Conservation (phyloP, 2,888 invertebrate genomes). For the Habrosyne pyritoides region DNA sequence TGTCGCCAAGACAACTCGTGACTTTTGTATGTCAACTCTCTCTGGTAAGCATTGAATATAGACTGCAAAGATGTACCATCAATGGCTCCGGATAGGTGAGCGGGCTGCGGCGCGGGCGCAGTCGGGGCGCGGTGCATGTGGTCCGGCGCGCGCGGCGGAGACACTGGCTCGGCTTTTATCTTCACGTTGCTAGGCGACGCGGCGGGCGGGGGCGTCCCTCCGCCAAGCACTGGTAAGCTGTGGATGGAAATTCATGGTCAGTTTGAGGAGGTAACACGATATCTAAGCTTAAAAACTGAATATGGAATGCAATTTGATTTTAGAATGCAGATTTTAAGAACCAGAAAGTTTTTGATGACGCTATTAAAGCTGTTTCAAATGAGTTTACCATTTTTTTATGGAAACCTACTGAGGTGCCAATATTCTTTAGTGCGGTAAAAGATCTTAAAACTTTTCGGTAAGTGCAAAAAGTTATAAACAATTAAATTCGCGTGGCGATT, state of each 20-base stretch:
- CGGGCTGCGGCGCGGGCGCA: slow-evolving; percentile 72
- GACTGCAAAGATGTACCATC: slow-evolving; percentile 56
- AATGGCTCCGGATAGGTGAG: slow-evolving; percentile 74
- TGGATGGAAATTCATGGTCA: slow-evolving; percentile 46
- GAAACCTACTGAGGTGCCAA: too few relatives aligned
- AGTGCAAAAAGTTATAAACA: slow-evolving; percentile 23
- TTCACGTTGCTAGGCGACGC: slow-evolving; percentile 92
- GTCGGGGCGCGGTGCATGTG: slow-evolving; percentile 83
- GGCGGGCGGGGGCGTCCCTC: slow-evolving; percentile 87
- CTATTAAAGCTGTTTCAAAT: too few relatives aligned
- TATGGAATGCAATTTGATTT: too few relatives aligned
- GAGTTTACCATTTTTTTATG: too few relatives aligned
- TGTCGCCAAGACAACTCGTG: slow-evolving; percentile 3
- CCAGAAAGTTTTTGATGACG: too few relatives aligned
- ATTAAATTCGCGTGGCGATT: slow-evolving; percentile 23
- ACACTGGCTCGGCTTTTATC: slow-evolving; percentile 97
- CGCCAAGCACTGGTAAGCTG: slow-evolving; percentile 92
- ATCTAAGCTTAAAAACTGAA: too few relatives aligned
- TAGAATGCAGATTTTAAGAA: too few relatives aligned
- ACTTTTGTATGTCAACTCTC: slow-evolving; percentile 4
- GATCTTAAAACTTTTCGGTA: background rate
- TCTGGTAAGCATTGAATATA: slow-evolving; percentile 5
- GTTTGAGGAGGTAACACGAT: background rate
- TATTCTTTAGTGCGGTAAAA: background rate
- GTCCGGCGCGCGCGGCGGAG: slow-evolving; percentile 93